phyloP scores from a whole-genome alignment of 2,797 vertebrate species.

The Dryobates pubescens region DNA sequence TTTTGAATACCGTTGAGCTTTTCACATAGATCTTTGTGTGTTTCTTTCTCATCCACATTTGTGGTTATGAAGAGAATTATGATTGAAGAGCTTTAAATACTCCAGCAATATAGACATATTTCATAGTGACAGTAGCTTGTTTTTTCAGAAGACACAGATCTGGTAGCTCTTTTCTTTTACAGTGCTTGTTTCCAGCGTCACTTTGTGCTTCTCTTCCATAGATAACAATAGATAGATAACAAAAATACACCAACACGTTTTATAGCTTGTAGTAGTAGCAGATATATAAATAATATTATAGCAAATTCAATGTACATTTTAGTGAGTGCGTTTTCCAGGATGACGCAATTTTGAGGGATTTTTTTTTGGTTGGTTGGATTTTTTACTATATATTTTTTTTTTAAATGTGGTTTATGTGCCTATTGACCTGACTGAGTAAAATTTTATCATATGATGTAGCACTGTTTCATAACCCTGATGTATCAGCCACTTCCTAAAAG shows the following conservation, averaged over 20 bases:
- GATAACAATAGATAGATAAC: background rate
- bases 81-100: background rate
- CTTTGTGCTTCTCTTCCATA: background rate
- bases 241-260: background rate
- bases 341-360: background rate
- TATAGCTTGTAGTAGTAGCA: background rate
- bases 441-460: background rate
- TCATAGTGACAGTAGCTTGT: background rate
- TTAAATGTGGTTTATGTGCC: background rate
- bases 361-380: background rate
- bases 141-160: background rate
- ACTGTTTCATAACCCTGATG: background rate
- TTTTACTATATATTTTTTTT: too few species aligned
- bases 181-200: background rate
- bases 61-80: background rate
- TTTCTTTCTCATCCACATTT: background rate
- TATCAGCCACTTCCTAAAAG: background rate
- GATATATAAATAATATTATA: background rate
- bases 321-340: background rate
- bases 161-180: background rate
- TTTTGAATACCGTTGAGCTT: background rate
- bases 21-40: background rate
- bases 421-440: background rate
- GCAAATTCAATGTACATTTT: background rate
- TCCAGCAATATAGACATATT: background rate